These are phyloP conservation scores for Alosa sapidissima DNA, from an alignment of 2,797 vertebrate species.

Conservation along the genomic window DNA sequence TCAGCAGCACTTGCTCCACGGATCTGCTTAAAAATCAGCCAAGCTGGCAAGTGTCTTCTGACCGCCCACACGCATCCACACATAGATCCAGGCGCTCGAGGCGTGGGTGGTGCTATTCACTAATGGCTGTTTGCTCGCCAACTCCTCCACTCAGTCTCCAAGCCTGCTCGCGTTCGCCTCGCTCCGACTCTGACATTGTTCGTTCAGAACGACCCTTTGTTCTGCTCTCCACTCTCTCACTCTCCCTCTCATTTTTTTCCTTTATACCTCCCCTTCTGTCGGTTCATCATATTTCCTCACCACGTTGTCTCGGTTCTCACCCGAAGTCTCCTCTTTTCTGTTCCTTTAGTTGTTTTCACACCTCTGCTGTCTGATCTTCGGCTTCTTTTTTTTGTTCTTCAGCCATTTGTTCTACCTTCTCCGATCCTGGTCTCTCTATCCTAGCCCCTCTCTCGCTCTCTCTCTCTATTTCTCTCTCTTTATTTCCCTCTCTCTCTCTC, in stretches of 20 bases:
- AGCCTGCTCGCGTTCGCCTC: neutral
- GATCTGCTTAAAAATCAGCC: slow-evolving; percentile 26
- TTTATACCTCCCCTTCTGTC: neutral
- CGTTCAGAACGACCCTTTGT: slow-evolving; percentile 29
- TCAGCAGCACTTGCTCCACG: neutral
- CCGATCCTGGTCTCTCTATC: neutral
- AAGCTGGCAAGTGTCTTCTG: slow-evolving; percentile 23
- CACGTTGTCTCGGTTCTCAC: neutral
- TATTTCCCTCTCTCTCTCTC: neutral
- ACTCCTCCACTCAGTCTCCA: slow-evolving; percentile 17
- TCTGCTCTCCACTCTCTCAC: slow-evolving; percentile 15
- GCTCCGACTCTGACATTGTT: slow-evolving; percentile 14
- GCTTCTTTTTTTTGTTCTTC: neutral
- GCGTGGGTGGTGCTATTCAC: slow-evolving; percentile 3
- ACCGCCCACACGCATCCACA: slow-evolving; percentile 20
- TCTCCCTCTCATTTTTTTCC: neutral
- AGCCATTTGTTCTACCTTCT: neutral
- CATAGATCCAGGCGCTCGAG: slow-evolving; percentile 18
- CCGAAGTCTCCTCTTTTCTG: neutral
- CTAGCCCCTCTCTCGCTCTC: neutral
- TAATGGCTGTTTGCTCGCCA: slow-evolving; percentile 25
- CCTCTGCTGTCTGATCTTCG: neutral
- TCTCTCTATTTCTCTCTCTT: neutral
- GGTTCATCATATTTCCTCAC: neutral
- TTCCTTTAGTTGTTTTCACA: neutral